Base-by-base conservation (phyloP, 2,113 vertebrate species). In the Siphamia tubifer region DNA sequence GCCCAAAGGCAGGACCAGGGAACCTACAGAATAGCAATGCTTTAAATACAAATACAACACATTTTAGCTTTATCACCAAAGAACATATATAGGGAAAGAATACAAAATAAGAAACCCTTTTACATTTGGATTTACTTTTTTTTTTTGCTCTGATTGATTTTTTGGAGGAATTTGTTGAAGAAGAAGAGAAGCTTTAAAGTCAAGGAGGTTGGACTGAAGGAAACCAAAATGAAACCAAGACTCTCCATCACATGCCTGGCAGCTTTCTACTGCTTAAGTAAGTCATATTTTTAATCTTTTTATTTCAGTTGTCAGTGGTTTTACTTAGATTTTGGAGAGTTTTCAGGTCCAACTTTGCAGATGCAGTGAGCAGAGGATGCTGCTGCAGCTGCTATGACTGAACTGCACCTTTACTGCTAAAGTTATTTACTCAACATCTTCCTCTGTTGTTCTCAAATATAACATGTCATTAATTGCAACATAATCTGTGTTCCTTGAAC, bases 141-240 rank as follows among this genome's bases (percentile, higher is more conserved):
- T 34, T 56, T 6, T 27, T 4, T n/a, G 0, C 19, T 30, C 4
- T 28, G 31, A 63, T 68, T 62, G 16, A 56, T 51, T 56, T 60
- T 65, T 63, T n/a, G n/a, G 15, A 23, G 23, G 23, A 27, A 36
- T 56, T n/a, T n/a, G 6, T 5, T n/a, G n/a, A n/a, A n/a, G n/a
- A 6, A 10, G 51, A 6, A 13, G 16, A 51, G 8, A 70, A 77
- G 76, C 35, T 79, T 75, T 51, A 13, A 62, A 6, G 8, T 36
- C 0, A 24, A 52, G 40, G 16, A 55, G 19, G 8, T 11, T 38
- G 55, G 25, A 65, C 35, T 45, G 68, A 82, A 84, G 78, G 71
- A 48, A 45, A 74, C 27, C 55, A 87, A 68, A 42, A 93, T 92
- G 89, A 89, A 86, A 73, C 61, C 78, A 32, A 81, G 82, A 39